A percentile compares a stretch with the other conserved stretches of the same genome.
Evolutionary conservation across 2,797 vertebrate genomes (phyloP).

Genomic region (Microctenopoma stevenorrisi): DNA sequence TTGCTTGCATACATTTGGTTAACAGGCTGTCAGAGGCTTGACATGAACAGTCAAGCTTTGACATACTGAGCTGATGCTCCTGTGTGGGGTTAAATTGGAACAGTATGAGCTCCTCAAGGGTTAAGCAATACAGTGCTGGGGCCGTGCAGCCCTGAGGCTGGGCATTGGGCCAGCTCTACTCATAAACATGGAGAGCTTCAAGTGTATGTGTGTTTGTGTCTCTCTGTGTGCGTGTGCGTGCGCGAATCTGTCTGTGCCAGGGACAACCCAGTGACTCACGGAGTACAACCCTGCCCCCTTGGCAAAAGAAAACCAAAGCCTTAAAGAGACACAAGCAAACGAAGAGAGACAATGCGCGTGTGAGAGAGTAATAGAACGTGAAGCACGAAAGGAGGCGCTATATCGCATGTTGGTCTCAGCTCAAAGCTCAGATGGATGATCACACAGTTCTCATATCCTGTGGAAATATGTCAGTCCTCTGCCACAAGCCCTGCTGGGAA

Average conservation of each 20-base stretch:
- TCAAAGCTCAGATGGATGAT: slow-evolving; percentile 67
- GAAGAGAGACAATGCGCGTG: slow-evolving; percentile 2
- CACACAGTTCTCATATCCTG: slow-evolving; percentile 76
- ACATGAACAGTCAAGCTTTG: slow-evolving; percentile 37
- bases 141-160: slow-evolving; percentile 77
- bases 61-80: slow-evolving; percentile 41
- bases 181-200: slow-evolving; percentile 83
- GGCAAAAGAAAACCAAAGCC: slow-evolving; percentile 76
- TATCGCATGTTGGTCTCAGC: slow-evolving; percentile 56
- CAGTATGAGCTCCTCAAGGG: slow-evolving; percentile 72
- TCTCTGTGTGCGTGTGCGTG: slow-evolving; percentile 62
- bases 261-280: slow-evolving; percentile 87
- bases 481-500: slow-evolving; percentile 72
- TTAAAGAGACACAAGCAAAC: slow-evolving; percentile 80
- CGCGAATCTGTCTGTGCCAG: slow-evolving; percentile 80
- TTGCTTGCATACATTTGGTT: slow-evolving; percentile 32
- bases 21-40: slow-evolving; percentile 29
- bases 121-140: slow-evolving; percentile 76
- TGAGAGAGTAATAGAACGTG: slow-evolving; percentile 40
- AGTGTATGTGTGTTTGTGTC: slow-evolving; percentile 49
- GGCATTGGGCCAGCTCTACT: slow-evolving; percentile 82
- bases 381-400: slow-evolving; percentile 72
- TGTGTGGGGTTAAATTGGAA: slow-evolving; percentile 64
- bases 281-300: slow-evolving; percentile 81
- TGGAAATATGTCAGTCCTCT: slow-evolving; percentile 78